These are phyloP conservation scores for Hydroisotoma schaefferi DNA, from an alignment of 2,888 invertebrate species.

Conservation along the genomic window DNA sequence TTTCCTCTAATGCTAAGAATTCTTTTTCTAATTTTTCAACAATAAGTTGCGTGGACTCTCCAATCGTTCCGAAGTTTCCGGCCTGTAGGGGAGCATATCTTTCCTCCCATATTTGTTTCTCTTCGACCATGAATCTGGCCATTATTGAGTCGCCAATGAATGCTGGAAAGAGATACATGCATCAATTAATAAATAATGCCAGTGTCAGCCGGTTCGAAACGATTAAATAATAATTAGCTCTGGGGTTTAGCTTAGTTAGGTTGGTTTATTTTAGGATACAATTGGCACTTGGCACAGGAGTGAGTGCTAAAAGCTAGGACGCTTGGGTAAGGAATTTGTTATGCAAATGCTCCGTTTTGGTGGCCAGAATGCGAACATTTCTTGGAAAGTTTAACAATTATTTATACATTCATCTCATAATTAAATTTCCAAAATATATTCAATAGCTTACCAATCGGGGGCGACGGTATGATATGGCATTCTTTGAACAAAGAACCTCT, in stretches of 20 bases:
- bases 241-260: too few species aligned
- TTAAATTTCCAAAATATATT: too few species aligned
- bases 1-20: constrained; percentile 26
- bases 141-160: constrained; percentile 33
- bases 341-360: too few species aligned
- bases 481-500: constrained; percentile 30
- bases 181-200: not conserved
- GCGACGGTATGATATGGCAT: constrained; percentile 13
- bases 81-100: constrained; percentile 28
- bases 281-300: too few species aligned
- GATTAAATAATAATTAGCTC: too few species aligned
- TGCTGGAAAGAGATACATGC: constrained; percentile 11
- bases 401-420: too few species aligned
- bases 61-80: constrained; percentile 23
- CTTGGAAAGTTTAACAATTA: not conserved
- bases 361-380: not conserved
- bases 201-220: too few species aligned
- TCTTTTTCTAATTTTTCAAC: constrained; percentile 32
- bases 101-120: constrained; percentile 23
- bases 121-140: constrained; percentile 25
- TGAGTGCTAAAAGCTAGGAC: too few species aligned
- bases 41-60: constrained; percentile 33
- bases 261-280: too few species aligned
- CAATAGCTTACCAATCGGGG: constrained; percentile 27
- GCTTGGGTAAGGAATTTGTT: too few species aligned